Evolutionary conservation across 2,797 vertebrate species (phyloP), one percentile per base, ranked within the genome.

Genomic region (Xenopus petersii): DNA sequence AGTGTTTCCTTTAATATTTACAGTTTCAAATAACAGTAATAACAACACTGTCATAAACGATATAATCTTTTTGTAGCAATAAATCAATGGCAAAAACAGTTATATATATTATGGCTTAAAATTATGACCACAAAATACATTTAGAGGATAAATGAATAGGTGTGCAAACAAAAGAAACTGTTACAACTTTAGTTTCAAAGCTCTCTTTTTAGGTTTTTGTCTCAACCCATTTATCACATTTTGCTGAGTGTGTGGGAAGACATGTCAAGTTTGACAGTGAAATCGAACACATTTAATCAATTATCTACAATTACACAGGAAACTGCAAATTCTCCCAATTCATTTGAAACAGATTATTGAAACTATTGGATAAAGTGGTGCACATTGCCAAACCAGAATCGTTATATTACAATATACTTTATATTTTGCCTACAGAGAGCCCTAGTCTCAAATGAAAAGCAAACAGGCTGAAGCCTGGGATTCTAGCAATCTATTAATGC

Each of bases 211-310:
- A 51, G 49, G 15, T 12, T 51, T 56, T 56, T 56, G 15, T 61
- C 30, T 71, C 16, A 71, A 71, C 21, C 24, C 59, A 24, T 63
- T 71, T 63, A 63, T 51, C 59, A 49, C 59, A 63, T 63, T 21
- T 71, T 47, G 48, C 51, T n/a, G 12, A 33, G n/a, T 46, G 67
- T 58, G 70, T 71, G 70, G 70, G 70, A 71, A 60, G 47, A 48
- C 26, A 60, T 17, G 60, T 71, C 42, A 71, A 62, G 51, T 48
- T 36, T 71, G 70, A 63, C 70, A 71, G 24, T 63, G 59, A 42
- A 48, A 63, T 51, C 30, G 64, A 46, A 71, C 70, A 64, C 59
- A 21, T 71, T 71, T 71, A 63, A 71, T 71, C 70, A 71, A 63
- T 71, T 71, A 63, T 47, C 47, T 16, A 71, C 48, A 63, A 63